Evolutionary conservation across 2,888 invertebrate genomes (phyloP), one percentile per base, ranked within the genome.

Genomic region (Scaptomyza polygonia): DNA sequence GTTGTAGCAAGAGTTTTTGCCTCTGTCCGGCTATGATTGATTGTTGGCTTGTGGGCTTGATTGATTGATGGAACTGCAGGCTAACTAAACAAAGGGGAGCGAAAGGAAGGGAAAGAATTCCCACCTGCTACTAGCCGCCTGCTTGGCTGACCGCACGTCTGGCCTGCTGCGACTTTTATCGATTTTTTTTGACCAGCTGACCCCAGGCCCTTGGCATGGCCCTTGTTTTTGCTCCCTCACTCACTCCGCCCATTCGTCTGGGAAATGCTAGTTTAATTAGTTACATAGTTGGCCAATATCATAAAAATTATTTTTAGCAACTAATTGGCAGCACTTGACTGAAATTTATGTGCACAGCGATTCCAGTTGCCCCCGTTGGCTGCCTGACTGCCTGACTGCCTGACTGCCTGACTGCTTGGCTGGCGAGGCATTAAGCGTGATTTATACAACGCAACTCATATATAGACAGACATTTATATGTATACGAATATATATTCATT

Each of bases 261-360:
- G 48, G 42, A 63, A 63, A 62, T 62, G 63, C 49, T 27, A 42
- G 21, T 77, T 86, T 86, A 81, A 86, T 86, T 86, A 86, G 39
- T 39, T 16, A 39, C 39, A 39, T 39, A 16, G 78, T 84, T 74
- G 81, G 64, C 69, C 74, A 77, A 80, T 86, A 81, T 68, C 83
- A 82, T 82, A 74, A 86, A 86, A 80, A 80, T 86, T 77, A 86
- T 86, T 82, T 82, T 82, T 68, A 75, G 81, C 84, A 86, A 75
- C 81, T 82, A 84, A 82, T 82, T 82, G 81, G 87, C 81, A 82
- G 81, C 78, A 84, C 85, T 84, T 86, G 87, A 86, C 81, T 80
- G 81, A 85, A 84, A 82, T 82, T 82, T 84, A 86, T 82, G 72
- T 57, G 58, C 58, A 36, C 43, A 49, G 54, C 43, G 48, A 44